Evolutionary conservation across 2,888 invertebrate species (phyloP).

Genomic region (Drosophila villosipedis): DNA sequence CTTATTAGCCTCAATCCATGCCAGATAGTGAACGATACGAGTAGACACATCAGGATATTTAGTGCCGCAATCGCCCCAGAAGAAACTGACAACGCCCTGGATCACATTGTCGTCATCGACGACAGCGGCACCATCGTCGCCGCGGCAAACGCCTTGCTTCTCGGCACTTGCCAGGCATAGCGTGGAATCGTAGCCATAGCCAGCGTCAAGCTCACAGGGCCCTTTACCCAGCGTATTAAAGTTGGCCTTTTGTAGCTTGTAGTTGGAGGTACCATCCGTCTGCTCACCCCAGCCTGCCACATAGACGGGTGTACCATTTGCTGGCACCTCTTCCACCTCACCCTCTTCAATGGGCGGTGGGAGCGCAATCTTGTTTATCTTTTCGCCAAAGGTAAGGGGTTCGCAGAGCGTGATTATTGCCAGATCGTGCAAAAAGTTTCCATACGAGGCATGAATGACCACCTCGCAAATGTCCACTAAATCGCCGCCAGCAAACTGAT

Average conservation of each 20-base stretch:
- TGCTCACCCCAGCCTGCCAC: constrained; percentile 82
- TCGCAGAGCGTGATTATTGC: constrained; percentile 69
- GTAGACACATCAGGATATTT: constrained; percentile 79
- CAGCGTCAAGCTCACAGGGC: constrained; percentile 70
- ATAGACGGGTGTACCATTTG: constrained; percentile 64
- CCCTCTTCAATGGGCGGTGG: constrained; percentile 33
- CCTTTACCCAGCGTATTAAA: constrained; percentile 61
- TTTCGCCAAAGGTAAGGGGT: constrained; percentile 54
- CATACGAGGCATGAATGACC: constrained; percentile 74
- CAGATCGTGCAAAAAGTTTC: constrained; percentile 81
- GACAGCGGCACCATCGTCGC: constrained; percentile 82
- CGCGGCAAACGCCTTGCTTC: constrained; percentile 79
- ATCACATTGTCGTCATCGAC: constrained; percentile 67
- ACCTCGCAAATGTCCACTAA: constrained; percentile 65
- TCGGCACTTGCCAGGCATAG: constrained; percentile 74
- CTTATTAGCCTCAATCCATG: constrained; percentile 71
- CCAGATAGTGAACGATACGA: constrained; percentile 67
- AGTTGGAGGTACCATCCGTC: constrained; percentile 60
- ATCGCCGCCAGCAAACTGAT: constrained; percentile 80
- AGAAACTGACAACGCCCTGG: constrained; percentile 76
- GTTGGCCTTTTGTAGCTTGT: constrained; percentile 75
- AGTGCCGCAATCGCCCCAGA: constrained; percentile 80
- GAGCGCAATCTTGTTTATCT: constrained; percentile 65
- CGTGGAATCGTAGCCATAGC: constrained; percentile 73
- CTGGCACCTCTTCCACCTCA: constrained; percentile 38